Percentiles rank a stretch among this genome's conserved stretches.
phyloP scores from a whole-genome alignment of 2,797 vertebrate species.

The Galago senegalensis region DNA sequence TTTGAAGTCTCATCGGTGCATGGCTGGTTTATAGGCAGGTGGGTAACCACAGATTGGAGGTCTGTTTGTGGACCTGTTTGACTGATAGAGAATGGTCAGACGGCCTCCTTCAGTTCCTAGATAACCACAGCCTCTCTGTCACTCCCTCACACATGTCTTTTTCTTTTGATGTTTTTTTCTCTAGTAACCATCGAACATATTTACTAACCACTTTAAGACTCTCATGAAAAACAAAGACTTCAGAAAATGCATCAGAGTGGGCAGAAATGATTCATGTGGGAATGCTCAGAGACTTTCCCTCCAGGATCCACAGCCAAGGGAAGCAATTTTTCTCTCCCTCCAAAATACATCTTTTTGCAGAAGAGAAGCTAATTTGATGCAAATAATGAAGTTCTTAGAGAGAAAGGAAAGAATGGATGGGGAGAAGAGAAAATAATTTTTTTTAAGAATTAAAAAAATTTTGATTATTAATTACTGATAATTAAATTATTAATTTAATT shows the following conservation, averaged over 20 bases:
- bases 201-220: not conserved
- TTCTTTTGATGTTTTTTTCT: not conserved
- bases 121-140: not conserved
- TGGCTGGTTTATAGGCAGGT: not conserved
- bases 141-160: not conserved
- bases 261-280: not conserved
- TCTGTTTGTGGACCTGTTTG: not conserved
- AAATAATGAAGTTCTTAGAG: constrained; percentile 4
- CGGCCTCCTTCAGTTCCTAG: constrained; percentile 2
- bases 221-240: constrained; percentile 25
- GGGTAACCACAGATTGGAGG: not conserved
- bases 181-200: not conserved
- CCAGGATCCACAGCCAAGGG: not conserved
- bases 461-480: too few species aligned
- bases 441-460: too few species aligned
- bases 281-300: not conserved
- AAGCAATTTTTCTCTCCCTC: not conserved
- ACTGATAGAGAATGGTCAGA: not conserved
- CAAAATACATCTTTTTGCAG: not conserved
- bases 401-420: not conserved
- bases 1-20: constrained; percentile 35
- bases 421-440: not conserved
- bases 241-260: not conserved
- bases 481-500: too few species aligned
- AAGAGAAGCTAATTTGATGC: not conserved